phyloP scores from a whole-genome alignment of 1,140 invertebrate genomes.

The Brachionus plicatilis region DNA sequence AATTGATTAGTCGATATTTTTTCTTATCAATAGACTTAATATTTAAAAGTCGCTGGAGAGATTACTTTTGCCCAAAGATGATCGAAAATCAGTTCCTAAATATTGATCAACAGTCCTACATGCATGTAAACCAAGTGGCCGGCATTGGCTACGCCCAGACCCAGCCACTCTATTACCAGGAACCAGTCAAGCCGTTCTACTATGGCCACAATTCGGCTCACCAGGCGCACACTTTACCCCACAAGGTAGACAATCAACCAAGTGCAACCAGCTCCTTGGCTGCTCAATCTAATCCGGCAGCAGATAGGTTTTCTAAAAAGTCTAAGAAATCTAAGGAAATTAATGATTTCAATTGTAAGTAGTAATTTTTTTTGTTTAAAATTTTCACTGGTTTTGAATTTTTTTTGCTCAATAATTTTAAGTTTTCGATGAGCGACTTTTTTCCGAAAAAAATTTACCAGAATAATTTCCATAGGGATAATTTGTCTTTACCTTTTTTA shows the following conservation, averaged over 20 bases:
- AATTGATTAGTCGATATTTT: constrained; percentile 9
- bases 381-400: too few relatives aligned
- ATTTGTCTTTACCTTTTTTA: too few relatives aligned
- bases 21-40: not conserved
- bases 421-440: too few relatives aligned
- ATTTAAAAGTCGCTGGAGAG: not conserved
- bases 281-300: not conserved
- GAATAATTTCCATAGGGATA: too few relatives aligned
- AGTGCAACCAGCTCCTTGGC: not conserved
- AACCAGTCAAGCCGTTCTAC: not conserved
- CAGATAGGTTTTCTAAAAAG: not conserved
- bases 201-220: not conserved
- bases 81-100: not conserved
- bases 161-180: not conserved
- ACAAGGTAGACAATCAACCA: not conserved
- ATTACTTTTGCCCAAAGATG: not conserved
- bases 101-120: not conserved
- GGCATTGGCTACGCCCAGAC: not conserved
- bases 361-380: too few relatives aligned
- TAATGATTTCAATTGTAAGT: too few relatives aligned
- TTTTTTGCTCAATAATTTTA: too few relatives aligned
- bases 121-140: not conserved
- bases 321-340: too few relatives aligned
- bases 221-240: not conserved
- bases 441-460: too few relatives aligned